Evolutionary conservation across 2,888 invertebrate genomes (phyloP), one percentile per base, ranked within the genome.

Genomic region (Prosopocoilus inquinatus): DNA sequence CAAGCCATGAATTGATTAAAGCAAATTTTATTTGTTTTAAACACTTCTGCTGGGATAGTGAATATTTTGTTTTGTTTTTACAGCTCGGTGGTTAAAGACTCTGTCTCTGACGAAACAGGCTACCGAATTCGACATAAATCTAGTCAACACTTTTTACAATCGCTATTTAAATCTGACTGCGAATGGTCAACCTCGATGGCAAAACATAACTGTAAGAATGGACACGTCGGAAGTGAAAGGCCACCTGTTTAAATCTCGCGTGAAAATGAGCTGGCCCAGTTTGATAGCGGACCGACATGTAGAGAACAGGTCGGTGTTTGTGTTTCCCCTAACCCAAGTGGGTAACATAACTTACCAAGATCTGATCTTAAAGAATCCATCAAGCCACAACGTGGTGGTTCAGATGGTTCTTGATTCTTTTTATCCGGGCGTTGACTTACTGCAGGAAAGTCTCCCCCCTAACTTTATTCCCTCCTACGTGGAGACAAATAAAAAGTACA

Each of bases 241-340:
- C 57, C 84, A 88, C 71, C 79, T 84, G 69, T 84, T 88, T 70
- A 74, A 83, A 58, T 84, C 86, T 3, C 82, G 83, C 63, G 85
- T 88, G 41, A 83, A 84, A 67, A 82, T 88, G 65, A 80, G 81
- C 52, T 89, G 89, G 89, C 90, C 90, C 9, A 80, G 78, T 66
- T 67, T 84, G 53, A 64, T 81, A 47, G 68, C 70, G 32, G 64
- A 70, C 33, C 53, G 48, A 12, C 46, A 47, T 32, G 58, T 66
- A 12, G 77, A 77, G 54, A 80, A 81, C 61, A 77, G 75, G 63
- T 80, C 75, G 34, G 64, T 77, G 32, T 72, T 88, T 48, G 80
- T 78, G 61, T 90, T 90, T 75, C 88, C 90, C 4, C 75, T 89
- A 32, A 89, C 90, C 1, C 89, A 90, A 76, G 83, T 90, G 53